Percentiles rank a stretch among this genome's conserved stretches.
Evolutionary conservation across 2,888 invertebrate species (phyloP).

Genomic region (Aphelenchoides bicaudatus): DNA sequence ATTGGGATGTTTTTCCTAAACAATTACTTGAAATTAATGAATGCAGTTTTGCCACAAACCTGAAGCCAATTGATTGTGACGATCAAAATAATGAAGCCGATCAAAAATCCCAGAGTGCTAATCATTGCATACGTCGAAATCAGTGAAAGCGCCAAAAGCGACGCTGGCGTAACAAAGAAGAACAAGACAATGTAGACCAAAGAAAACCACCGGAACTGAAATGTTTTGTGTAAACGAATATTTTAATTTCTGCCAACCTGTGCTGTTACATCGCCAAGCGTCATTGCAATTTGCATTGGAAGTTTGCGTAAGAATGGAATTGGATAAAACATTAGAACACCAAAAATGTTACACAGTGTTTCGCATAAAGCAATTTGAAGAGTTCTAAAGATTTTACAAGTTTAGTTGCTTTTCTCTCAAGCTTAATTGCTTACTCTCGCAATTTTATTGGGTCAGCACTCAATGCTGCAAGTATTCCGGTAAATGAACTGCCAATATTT

Average conservation of each 20-base stretch:
- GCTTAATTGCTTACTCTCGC: constrained; percentile 37
- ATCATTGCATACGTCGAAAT: constrained; percentile 25
- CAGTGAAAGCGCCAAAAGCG: constrained; percentile 51
- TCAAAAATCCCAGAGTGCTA: constrained; percentile 17
- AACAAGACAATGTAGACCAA: constrained; percentile 61
- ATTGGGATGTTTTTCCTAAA: constrained; percentile 19
- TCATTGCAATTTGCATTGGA: constrained; percentile 65
- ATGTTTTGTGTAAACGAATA: constrained; percentile 5
- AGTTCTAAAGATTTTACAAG: constrained; percentile 41
- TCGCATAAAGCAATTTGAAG: constrained; percentile 66
- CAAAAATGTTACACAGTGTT: constrained; percentile 66
- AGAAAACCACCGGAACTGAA: constrained; percentile 67
- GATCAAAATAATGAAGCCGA: constrained; percentile 38
- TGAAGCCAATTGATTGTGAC: constrained; percentile 61
- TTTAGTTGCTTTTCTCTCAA: neutral
- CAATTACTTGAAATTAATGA: neutral
- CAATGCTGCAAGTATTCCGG: constrained; percentile 64
- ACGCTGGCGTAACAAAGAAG: constrained; percentile 61
- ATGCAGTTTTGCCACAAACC: constrained; percentile 29
- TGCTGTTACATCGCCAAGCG: constrained; percentile 65
- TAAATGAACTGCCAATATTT: constrained; percentile 68
- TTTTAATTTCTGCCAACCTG: constrained; percentile 29
- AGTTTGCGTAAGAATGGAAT: constrained; percentile 64
- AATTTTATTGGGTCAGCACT: constrained; percentile 48
- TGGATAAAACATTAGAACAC: constrained; percentile 66